phyloP scores from a whole-genome alignment of 2,888 invertebrate species.

The Eretmocerus hayati region DNA sequence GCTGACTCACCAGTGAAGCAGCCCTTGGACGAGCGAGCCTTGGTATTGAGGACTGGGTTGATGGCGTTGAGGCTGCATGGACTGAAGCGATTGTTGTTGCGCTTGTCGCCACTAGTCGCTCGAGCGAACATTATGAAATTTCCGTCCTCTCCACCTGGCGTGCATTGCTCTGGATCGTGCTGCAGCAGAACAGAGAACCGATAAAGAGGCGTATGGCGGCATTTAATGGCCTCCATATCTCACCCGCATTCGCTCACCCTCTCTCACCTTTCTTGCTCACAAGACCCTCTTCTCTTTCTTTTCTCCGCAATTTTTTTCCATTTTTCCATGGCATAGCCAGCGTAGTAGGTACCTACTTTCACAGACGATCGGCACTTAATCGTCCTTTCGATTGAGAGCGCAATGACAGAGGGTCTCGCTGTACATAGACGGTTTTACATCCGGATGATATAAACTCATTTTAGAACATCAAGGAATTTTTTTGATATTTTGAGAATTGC shows the following conservation, averaged over 20 bases:
- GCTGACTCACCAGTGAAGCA: conserved; percentile 84
- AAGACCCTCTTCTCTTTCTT: not conserved
- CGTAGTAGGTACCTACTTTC: too few relatives aligned
- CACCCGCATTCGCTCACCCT: not conserved
- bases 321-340: too few relatives aligned
- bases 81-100: conserved; percentile 91
- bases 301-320: not conserved
- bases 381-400: too few relatives aligned
- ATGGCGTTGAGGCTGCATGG: conserved; percentile 89
- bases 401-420: too few relatives aligned
- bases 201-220: conserved; percentile 9
- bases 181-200: too few relatives aligned
- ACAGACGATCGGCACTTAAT: too few relatives aligned
- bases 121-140: conserved; percentile 99
- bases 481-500: too few relatives aligned
- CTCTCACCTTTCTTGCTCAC: not conserved
- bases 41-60: conserved; percentile 84
- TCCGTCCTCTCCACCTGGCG: conserved; percentile 92
- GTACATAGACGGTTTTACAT: too few relatives aligned
- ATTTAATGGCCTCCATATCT: conserved; percentile 18
- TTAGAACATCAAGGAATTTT: too few relatives aligned
- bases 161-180: conserved; percentile 93
- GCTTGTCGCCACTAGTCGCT: conserved; percentile 95
- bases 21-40: conserved; percentile 82
- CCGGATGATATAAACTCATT: too few relatives aligned